A percentile compares a stretch with the other conserved stretches of the same genome.
Conservation (phyloP, 2,797 vertebrate species). For the Tachyglossus aculeatus region DNA sequence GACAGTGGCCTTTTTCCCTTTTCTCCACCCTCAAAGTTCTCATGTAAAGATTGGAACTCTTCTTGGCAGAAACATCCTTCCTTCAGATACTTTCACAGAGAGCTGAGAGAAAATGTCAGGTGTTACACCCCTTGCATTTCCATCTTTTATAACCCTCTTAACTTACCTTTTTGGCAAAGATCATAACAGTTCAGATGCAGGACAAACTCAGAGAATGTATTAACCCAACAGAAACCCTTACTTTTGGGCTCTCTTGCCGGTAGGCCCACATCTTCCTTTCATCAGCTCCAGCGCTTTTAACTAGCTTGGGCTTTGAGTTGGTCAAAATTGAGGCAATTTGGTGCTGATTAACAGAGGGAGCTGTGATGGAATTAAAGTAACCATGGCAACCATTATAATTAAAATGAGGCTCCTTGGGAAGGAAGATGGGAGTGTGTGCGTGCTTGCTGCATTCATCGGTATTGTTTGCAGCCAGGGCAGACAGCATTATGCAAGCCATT, state of each 20-base stretch:
- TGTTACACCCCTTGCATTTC: constrained; percentile 9
- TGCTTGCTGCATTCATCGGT: constrained; percentile 16
- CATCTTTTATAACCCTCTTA: constrained; percentile 9
- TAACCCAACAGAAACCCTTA: neutral
- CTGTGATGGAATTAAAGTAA: constrained; percentile 57
- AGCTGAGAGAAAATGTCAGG: no score
- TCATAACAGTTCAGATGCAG: constrained; percentile 21
- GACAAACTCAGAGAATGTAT: neutral
- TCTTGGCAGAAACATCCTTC: no score
- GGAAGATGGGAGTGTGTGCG: neutral
- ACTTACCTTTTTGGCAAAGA: constrained; percentile 12
- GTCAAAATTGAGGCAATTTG: constrained; percentile 40
- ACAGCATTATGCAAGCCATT: neutral
- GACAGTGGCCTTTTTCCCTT: no score
- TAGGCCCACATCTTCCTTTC: constrained; percentile 29
- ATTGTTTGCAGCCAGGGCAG: neutral
- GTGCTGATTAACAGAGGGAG: constrained; percentile 36
- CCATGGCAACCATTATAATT: constrained; percentile 65
- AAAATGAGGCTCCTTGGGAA: constrained; percentile 49
- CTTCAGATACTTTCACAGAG: no score
- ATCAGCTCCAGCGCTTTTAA: constrained; percentile 41
- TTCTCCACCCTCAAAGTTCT: no score
- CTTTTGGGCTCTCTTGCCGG: neutral
- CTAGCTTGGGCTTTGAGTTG: constrained; percentile 32
- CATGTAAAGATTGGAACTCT: no score